Percentiles rank a stretch among this genome's conserved stretches.
phyloP scores from a whole-genome alignment of 37 sponge, comb jelly and placozoan species.

The Lycopodina hypogea region DNA sequence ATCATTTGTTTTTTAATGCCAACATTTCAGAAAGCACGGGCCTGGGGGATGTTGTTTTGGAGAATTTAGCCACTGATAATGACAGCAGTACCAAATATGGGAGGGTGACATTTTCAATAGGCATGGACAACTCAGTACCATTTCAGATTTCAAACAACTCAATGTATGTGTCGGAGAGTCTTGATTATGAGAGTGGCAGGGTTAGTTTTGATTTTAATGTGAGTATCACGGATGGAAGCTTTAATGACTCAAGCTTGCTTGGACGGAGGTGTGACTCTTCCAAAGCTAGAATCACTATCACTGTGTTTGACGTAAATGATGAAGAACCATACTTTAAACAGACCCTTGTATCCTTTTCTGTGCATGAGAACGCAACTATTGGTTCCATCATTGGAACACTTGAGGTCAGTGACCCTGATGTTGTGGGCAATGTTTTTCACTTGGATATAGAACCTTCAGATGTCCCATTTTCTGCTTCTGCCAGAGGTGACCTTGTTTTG shows the following conservation, averaged over 20 bases:
- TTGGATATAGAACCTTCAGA: constrained; percentile 12
- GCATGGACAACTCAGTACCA: background rate
- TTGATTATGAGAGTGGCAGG: constrained; percentile 45
- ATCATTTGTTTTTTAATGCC: background rate
- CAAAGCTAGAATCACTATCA: background rate
- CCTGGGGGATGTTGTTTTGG: background rate
- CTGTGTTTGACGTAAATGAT: constrained; percentile 52
- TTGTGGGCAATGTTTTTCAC: constrained; percentile 17
- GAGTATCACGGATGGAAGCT: constrained; percentile 33
- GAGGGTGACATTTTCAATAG: constrained; percentile 4
- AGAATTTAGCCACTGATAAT: constrained; percentile 34
- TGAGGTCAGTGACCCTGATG: constrained; percentile 39
- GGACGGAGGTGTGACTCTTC: constrained; percentile 12
- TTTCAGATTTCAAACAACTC: constrained; percentile 35
- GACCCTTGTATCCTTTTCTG: constrained; percentile 1
- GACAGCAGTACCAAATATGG: constrained; percentile 39
- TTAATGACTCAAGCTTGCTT: background rate
- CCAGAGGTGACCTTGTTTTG: constrained; percentile 22
- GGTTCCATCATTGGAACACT: constrained; percentile 23
- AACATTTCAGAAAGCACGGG: constrained; percentile 30
- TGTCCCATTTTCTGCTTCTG: constrained; percentile 20
- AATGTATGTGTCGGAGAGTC: constrained; percentile 17
- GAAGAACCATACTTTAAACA: constrained; percentile 26
- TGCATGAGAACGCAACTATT: constrained; percentile 35
- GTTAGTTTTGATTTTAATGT: constrained; percentile 35